Conservation (phyloP, 2,113 vertebrate genomes). For the Amphiprion percula region DNA sequence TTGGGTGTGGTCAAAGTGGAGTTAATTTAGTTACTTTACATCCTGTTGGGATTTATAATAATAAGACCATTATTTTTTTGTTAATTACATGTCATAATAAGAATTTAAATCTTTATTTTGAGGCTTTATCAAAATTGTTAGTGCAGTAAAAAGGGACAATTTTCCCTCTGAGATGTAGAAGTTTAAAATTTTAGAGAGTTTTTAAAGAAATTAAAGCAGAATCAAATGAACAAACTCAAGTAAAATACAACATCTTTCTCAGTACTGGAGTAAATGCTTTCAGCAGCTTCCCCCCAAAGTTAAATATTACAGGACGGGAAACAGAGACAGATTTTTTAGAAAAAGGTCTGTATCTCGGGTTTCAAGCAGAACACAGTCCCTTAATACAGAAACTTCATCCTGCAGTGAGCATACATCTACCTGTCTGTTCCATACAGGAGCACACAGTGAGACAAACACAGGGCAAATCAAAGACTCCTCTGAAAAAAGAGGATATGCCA, state of each 20-base stretch:
- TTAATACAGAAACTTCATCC: slow-evolving; percentile 26
- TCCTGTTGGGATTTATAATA: too few species aligned
- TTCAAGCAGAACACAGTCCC: not conserved
- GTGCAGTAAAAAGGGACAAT: not conserved
- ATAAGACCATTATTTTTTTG: too few species aligned
- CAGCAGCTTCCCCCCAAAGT: not conserved
- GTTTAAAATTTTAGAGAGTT: not conserved
- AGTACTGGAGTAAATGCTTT: not conserved
- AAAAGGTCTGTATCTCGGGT: slow-evolving; percentile 35
- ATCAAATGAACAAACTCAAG: not conserved
- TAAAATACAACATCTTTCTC: not conserved
- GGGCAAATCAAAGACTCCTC: slow-evolving; percentile 9
- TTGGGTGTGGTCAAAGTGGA: too few species aligned
- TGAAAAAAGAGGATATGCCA: slow-evolving; percentile 21
- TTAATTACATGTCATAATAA: too few species aligned
- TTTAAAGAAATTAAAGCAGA: not conserved
- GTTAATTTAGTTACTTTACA: too few species aligned
- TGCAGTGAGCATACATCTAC: slow-evolving; percentile 18
- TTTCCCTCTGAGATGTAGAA: not conserved
- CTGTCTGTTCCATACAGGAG: slow-evolving; percentile 9
- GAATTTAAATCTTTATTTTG: too few species aligned
- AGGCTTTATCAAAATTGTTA: not conserved
- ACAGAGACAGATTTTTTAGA: slow-evolving; percentile 18
- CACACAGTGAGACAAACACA: not conserved
- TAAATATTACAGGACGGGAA: not conserved